phyloP scores from a whole-genome alignment of 2,113 vertebrate species.

The Grus americana region DNA sequence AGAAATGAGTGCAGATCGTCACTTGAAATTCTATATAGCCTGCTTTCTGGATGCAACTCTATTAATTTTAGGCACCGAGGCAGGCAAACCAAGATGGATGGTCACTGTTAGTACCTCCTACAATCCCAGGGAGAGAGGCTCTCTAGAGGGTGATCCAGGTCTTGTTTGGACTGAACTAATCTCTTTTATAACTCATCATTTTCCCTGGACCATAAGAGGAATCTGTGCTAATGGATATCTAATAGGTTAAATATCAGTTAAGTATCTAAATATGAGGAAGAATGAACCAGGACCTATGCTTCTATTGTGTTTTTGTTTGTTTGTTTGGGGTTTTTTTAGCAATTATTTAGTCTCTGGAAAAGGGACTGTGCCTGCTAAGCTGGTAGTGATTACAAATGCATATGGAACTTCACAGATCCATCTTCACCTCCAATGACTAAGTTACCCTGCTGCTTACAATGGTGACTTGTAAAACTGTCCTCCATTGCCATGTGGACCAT shows the following conservation, averaged over 20 bases:
- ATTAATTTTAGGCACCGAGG: background rate
- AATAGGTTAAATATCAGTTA: background rate
- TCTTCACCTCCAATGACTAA: background rate
- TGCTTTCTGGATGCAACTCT: background rate
- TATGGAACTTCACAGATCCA: background rate
- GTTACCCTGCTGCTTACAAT: background rate
- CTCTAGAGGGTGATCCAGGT: background rate
- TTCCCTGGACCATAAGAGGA: background rate
- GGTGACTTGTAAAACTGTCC: background rate
- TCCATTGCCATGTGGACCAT: too few relatives aligned
- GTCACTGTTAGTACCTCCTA: background rate
- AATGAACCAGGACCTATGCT: background rate
- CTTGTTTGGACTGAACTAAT: background rate
- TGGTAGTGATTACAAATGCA: background rate
- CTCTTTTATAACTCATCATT: background rate
- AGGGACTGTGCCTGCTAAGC: background rate
- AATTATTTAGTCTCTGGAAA: background rate
- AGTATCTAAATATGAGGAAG: background rate
- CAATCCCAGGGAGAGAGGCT: background rate
- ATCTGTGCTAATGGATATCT: background rate
- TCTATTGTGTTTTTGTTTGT: background rate
- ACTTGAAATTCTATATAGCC: background rate
- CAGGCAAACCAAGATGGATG: background rate
- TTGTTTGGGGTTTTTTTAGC: background rate
- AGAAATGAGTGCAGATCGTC: background rate